Evolutionary conservation across 2,888 invertebrate genomes (phyloP), one percentile per base, ranked within the genome.

Genomic region (Watsonalla cultraria): DNA sequence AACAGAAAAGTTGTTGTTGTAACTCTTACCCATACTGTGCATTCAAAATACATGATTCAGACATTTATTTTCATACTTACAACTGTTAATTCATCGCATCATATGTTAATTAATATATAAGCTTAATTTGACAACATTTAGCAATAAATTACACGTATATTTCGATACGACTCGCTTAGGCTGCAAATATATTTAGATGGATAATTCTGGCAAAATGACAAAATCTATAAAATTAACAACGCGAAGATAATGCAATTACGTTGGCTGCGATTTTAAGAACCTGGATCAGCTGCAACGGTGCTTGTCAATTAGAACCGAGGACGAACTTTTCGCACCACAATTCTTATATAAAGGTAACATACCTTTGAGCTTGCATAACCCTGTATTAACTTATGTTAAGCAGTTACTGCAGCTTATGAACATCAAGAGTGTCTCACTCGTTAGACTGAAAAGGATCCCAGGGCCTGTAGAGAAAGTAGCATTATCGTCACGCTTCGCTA

Each of bases 1-100:
- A 78, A 83, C 75, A 82, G 76, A 77, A 76, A 78, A 70, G 65
- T 76, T 74, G 59, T 61, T 56, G 46, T 58, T 61, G 53, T 66
- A 24, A 2, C 24, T 24, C 4, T 24, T 24, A 24, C 24, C 24
- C 24, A 24, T 24, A 24, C 24, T 24, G 24, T 24, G 24, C 24
- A 24, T 24, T 24, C 24, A 2, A 24, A 24, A 24, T 24, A 24
- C 24, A 24, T 24, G 24, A 24, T 24, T 24, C 24, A 24, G 24
- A 24, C 24, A 24, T 24, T 24, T 24, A 24, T 24, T 24, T 24
- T 4, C 24, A 24, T 24, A 24, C 24, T 2, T 24, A 39, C 52
- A 9, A 45, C 49, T 49, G n/a, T 13, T 13, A 7, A 13, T 42
- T 42, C 11, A 11, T 42, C 11, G 8, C 9, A 42, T 42, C 11